Conservation (phyloP, 2,113 vertebrate genomes). For the Hippocampus abdominalis region DNA sequence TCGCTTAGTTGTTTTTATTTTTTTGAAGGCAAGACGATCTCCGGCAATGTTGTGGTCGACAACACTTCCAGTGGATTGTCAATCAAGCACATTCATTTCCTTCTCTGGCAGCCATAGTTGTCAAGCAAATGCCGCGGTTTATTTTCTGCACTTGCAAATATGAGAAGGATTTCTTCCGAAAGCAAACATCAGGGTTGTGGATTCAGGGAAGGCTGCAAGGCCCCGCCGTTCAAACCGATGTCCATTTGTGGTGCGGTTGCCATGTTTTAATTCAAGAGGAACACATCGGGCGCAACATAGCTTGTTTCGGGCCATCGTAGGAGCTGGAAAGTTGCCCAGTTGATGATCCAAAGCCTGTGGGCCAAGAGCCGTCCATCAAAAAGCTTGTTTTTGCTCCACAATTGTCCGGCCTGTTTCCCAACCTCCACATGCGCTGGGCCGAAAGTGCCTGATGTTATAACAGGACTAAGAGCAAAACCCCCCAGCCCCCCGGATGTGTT, state of each 20-base stretch:
- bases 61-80: conserved; percentile 45
- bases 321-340: conserved; percentile 33
- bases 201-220: conserved; percentile 21
- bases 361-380: conserved; percentile 48
- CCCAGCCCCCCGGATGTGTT: too few relatives aligned
- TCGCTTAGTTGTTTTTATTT: neutral
- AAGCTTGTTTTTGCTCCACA: conserved; percentile 42
- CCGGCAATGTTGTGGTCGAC: conserved; percentile 36
- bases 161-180: conserved; percentile 51
- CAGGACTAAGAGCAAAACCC: conserved; percentile 28
- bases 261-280: neutral
- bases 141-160: conserved; percentile 62
- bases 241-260: neutral
- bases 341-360: conserved; percentile 26
- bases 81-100: conserved; percentile 64
- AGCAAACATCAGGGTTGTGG: conserved; percentile 56
- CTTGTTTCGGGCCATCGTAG: conserved; percentile 8
- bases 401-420: conserved; percentile 63
- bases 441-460: conserved; percentile 69
- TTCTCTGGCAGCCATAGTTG: conserved; percentile 14
- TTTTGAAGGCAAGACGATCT: conserved; percentile 24
- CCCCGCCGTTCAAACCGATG: conserved; percentile 14
- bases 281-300: neutral
- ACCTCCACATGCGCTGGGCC: conserved; percentile 50
- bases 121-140: conserved; percentile 46